phyloP scores from a whole-genome alignment of 2,888 invertebrate species.

The Campoplex nolae region DNA sequence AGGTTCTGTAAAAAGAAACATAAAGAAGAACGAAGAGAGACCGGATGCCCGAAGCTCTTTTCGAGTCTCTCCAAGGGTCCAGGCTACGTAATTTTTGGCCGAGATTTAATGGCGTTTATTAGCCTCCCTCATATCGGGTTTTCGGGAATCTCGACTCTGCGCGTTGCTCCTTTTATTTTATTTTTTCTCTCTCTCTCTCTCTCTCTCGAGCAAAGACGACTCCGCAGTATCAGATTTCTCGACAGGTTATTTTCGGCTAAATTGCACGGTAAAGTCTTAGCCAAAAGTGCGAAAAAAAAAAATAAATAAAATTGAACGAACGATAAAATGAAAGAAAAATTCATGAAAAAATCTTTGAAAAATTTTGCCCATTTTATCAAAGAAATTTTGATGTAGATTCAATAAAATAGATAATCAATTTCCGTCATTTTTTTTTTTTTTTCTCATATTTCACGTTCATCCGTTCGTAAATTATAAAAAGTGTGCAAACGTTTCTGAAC shows the following conservation, averaged over 20 bases:
- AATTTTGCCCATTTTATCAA: not conserved
- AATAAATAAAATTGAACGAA: not conserved
- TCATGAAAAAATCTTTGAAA: not conserved
- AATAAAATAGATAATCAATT: not conserved
- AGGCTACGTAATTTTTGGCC: slow-evolving; percentile 57
- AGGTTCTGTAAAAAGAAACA: slow-evolving; percentile 4
- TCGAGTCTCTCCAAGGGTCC: slow-evolving; percentile 45
- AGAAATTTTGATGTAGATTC: not conserved
- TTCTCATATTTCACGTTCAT: not conserved
- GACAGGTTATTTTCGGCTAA: not conserved
- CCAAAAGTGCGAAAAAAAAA: not conserved
- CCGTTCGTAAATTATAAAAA: not conserved
- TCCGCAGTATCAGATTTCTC: slow-evolving; percentile 5
- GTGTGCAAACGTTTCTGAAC: not conserved
- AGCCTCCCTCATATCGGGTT: slow-evolving; percentile 23
- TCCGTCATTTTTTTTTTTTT: not conserved
- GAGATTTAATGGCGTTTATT: slow-evolving; percentile 66
- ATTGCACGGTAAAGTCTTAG: not conserved
- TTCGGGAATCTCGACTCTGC: slow-evolving; percentile 43
- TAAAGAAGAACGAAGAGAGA: slow-evolving; percentile 23
- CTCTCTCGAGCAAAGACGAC: not conserved
- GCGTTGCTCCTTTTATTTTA: not conserved
- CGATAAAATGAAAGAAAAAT: not conserved
- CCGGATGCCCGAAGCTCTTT: slow-evolving; percentile 58
- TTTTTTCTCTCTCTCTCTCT: too few species aligned